Base-by-base conservation (phyloP, 1,140 invertebrate species). In the Matsumurasca onukii region DNA sequence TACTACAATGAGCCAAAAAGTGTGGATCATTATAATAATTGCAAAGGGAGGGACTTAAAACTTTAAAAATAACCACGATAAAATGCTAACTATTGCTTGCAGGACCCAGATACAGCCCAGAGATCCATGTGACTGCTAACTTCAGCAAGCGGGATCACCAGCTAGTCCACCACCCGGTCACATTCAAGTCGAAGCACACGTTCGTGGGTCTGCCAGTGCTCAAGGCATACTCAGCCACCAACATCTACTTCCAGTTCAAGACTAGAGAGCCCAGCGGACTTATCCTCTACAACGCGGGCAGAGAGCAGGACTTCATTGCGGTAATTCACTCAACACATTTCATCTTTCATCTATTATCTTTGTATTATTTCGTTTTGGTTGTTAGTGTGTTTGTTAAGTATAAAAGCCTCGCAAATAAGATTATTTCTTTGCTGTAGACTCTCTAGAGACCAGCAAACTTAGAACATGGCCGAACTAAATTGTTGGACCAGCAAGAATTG, bases 241-340 rank as follows among this genome's bases (percentile, higher is more conserved):
- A 94, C 72, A 87, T 98, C 62, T 94, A 95, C 77, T 96, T 91
- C 75, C 83, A 95, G 82, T 95, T 99, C 77, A 95, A 94, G 80
- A 98, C 97, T 0, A 86, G 90, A 39, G 94, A 98, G 78, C 83
- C 93, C 0, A 94, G 94, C 76, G 97, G 96, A 0, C 79, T 99
- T 39, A 86, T 99, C 48, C 85, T 99, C 72, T 99, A 94, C 81
- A 98, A 98, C 78, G 93, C 91, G 0, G 92, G 95, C 0, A 89
- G 91, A 49, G 89, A 93, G 73, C 89, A 91, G 69, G 95, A 98
- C 78, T 98, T 97, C 73, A 88, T 98, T 66, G 94, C 93, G 0
- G 86, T 63, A 25, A n/a, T n/a, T n/a, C n/a, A n/a, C n/a, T n/a
- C n/a, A n/a, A n/a, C n/a, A n/a, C n/a, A n/a, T n/a, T n/a, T n/a